Evolutionary conservation across 2,113 vertebrate species (phyloP).

Genomic region (Takifugu bimaculatus): DNA sequence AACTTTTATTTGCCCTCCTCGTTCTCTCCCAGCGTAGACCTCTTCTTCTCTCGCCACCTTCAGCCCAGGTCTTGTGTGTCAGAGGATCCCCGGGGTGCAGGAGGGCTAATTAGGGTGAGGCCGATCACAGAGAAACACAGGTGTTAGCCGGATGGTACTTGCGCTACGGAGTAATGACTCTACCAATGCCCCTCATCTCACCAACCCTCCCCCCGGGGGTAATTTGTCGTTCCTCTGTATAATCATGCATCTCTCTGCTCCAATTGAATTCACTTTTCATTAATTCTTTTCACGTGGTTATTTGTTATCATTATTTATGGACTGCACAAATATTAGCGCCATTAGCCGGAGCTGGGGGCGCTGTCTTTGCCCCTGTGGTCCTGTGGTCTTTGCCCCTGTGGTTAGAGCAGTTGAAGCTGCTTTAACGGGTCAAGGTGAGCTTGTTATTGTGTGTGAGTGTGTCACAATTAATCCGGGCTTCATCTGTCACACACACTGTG

Average conservation of each 20-base stretch:
- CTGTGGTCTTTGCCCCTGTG: slow-evolving; percentile 52
- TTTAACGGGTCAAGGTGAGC: slow-evolving; percentile 77
- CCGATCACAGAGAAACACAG: slow-evolving; percentile 76
- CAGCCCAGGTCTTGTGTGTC: slow-evolving; percentile 60
- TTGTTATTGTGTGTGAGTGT: slow-evolving; percentile 22
- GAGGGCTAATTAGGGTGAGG: slow-evolving; percentile 99
- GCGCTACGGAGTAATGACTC: slow-evolving; percentile 72
- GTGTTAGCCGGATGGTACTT: slow-evolving; percentile 69
- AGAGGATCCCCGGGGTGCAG: slow-evolving; percentile 84
- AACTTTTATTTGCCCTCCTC: slow-evolving; percentile 52
- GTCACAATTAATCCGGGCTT: too few species aligned
- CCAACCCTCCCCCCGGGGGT: slow-evolving; percentile 61
- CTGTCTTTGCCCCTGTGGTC: slow-evolving; percentile 75
- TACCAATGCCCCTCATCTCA: slow-evolving; percentile 56
- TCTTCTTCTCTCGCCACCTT: slow-evolving; percentile 15
- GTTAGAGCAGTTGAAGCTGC: slow-evolving; percentile 48
- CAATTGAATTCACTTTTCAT: slow-evolving; percentile 79
- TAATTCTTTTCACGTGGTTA: slow-evolving; percentile 82
- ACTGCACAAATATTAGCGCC: slow-evolving; percentile 92
- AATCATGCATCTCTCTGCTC: slow-evolving; percentile 91
- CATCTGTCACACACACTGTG: slow-evolving; percentile 8
- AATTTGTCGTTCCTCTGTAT: slow-evolving; percentile 93
- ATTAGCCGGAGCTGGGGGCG: slow-evolving; percentile 71
- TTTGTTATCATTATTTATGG: slow-evolving; percentile 90
- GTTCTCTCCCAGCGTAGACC: slow-evolving; percentile 19